A percentile compares a stretch with the other conserved stretches of the same genome.
Conservation (phyloP, 2,113 vertebrate species). For the Equus quagga region DNA sequence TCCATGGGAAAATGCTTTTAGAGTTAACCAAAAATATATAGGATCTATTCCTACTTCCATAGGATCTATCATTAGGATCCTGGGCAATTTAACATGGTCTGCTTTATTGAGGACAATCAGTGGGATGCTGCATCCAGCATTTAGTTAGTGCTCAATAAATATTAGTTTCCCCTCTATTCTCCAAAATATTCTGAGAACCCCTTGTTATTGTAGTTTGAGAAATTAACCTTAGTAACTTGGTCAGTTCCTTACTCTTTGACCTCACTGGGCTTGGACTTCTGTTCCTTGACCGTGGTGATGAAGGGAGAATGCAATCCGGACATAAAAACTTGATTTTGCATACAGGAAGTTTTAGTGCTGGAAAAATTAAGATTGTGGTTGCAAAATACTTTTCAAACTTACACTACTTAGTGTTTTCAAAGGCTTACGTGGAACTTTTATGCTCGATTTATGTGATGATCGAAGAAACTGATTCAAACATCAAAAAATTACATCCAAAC, state of each 20-base stretch:
- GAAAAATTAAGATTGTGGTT: conserved; percentile 36
- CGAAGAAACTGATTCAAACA: conserved; percentile 27
- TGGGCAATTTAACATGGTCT: not conserved
- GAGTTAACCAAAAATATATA: not conserved
- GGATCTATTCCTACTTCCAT: not conserved
- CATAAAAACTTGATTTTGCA: not conserved
- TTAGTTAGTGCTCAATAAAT: conserved; percentile 22
- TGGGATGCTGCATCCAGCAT: not conserved
- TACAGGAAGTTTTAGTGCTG: not conserved
- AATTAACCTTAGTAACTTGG: not conserved
- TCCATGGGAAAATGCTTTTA: not conserved
- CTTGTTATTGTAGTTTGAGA: not conserved
- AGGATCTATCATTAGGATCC: not conserved
- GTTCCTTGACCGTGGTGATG: not conserved
- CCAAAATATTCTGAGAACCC: not conserved
- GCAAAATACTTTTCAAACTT: conserved; percentile 23
- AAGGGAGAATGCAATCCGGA: not conserved
- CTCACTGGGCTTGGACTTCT: not conserved
- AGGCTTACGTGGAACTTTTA: not conserved
- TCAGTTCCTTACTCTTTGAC: not conserved
- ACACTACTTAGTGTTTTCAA: not conserved
- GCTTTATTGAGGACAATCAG: not conserved
- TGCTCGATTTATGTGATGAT: not conserved
- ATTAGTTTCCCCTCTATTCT: not conserved
- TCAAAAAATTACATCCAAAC: not conserved